Base-by-base conservation (phyloP, 2,797 vertebrate species). In the Ispidina lecontei region DNA sequence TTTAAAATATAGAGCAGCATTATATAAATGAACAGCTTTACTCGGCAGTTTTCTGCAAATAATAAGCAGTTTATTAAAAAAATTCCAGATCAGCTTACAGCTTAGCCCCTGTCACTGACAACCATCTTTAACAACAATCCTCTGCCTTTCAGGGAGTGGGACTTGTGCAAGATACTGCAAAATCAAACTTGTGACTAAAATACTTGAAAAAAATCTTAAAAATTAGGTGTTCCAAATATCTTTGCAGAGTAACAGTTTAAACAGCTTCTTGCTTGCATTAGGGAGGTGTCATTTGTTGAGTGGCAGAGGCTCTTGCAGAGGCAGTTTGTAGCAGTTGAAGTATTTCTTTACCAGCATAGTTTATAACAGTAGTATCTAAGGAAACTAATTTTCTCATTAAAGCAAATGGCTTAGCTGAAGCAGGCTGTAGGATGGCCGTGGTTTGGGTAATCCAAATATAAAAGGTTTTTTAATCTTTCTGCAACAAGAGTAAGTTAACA, bases 21-120 rank as follows among this genome's bases (percentile, higher is more conserved):
- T 93, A 82, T 56, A 89, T 47, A 91, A 92, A 77, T 28, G 14
- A 95, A 52, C 18, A 56, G 64, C 54, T 90, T 95, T 95, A 87
- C 81, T 94, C 96, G 96, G 95, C 96, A 96, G 94, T 97, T 98
- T 98, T 89, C 93, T 92, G 72, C 93, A 95, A 96, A 98, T 98
- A 98, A 98, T 98, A 98, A 93, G 96, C 25, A 95, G 97, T 97
- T 98, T 98, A 98, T 98, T 98, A 98, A 98, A 97, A 97, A 98
- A 98, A 99, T 98, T 98, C 98, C 98, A 97, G 95, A 97, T 98
- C 97, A 94, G 98, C 98, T 99, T 98, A 99, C 62, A 93, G 97
- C 95, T 95, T 97, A 97, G 96, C 96, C 91, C 95, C 91, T 90
- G 82, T 74, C 82, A 81, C 43, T 91, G 92, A 93, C 92, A 93